phyloP scores from a whole-genome alignment of 1,140 invertebrate species.

The Drosophila obscura region DNA sequence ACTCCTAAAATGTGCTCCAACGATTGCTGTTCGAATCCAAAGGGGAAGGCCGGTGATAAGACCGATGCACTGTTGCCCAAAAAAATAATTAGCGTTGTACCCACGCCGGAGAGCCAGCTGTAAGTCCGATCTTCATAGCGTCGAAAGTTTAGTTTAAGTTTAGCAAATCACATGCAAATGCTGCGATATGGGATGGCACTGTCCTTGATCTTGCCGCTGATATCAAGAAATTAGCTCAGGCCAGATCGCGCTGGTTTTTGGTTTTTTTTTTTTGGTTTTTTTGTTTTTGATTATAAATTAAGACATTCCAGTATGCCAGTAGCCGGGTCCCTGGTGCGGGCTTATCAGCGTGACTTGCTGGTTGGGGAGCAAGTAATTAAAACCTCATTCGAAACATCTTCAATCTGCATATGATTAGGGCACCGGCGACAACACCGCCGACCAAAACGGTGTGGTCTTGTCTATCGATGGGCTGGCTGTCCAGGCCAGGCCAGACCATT shows the following conservation, averaged over 20 bases:
- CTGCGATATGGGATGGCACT: constrained; percentile 8
- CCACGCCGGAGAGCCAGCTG: constrained; percentile 24
- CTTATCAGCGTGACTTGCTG: constrained; percentile 58
- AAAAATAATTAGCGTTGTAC: neutral
- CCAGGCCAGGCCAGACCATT: neutral
- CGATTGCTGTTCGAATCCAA: constrained; percentile 50
- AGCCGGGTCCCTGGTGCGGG: neutral
- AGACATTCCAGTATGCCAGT: constrained; percentile 37
- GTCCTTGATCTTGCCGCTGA: constrained; percentile 65
- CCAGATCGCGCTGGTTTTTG: neutral
- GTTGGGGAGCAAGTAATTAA: constrained; percentile 42
- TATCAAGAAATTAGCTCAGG: constrained; percentile 22
- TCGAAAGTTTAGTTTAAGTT: constrained; percentile 1
- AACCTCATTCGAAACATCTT: constrained; percentile 44
- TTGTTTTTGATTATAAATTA: constrained; percentile 45
- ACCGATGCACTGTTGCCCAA: neutral
- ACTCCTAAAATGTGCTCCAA: constrained; percentile 26
- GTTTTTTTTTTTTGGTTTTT: constrained; percentile 12
- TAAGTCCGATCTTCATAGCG: constrained; percentile 9
- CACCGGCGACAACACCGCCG: too few relatives aligned
- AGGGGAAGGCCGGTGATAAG: constrained; percentile 33
- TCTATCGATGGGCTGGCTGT: neutral
- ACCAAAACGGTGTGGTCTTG: constrained; percentile 1
- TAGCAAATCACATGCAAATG: constrained; percentile 7
- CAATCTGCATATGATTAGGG: constrained; percentile 54